A percentile compares a stretch with the other conserved stretches of the same genome.
Conservation (phyloP, 1,140 invertebrate species). For the Penaeus chinensis region DNA sequence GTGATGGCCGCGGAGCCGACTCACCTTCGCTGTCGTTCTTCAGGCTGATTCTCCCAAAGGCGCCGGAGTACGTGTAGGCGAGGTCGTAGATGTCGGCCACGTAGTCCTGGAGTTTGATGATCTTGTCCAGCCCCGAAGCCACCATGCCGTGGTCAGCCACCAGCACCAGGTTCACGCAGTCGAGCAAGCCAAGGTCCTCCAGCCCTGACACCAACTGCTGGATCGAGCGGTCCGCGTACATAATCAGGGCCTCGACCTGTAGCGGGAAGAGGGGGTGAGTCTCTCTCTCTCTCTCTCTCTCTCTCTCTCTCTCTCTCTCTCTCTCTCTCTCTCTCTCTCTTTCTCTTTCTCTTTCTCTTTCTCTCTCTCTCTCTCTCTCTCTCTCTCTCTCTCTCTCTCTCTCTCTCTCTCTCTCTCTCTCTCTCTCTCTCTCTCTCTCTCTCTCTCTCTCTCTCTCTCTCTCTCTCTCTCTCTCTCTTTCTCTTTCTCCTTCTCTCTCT, state of each 20-base stretch:
- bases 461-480: too few relatives aligned
- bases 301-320: too few relatives aligned
- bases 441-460: too few relatives aligned
- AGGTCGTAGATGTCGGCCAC: constrained; percentile 65
- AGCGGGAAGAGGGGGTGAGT: constrained; percentile 49
- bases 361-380: too few relatives aligned
- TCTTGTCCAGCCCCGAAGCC: constrained; percentile 69
- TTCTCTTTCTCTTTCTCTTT: too few relatives aligned
- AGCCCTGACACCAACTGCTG: constrained; percentile 73
- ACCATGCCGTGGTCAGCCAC: constrained; percentile 83
- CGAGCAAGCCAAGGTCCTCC: constrained; percentile 69
- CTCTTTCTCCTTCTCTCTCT: too few relatives aligned
- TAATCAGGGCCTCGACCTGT: constrained; percentile 70
- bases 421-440: too few relatives aligned
- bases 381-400: too few relatives aligned
- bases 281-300: too few relatives aligned
- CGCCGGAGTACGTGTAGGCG: constrained; percentile 54
- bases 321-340: too few relatives aligned
- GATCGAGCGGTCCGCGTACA: constrained; percentile 73
- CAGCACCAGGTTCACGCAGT: constrained; percentile 77
- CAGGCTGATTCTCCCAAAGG: constrained; percentile 51
- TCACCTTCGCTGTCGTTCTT: constrained; percentile 60
- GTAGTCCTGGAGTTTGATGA: constrained; percentile 75
- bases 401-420: too few relatives aligned
- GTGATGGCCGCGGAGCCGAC: neutral